Percentiles rank a stretch among this genome's conserved stretches.
Evolutionary conservation across 2,888 invertebrate species (phyloP).

Genomic region (Schizotus pectinicornis): DNA sequence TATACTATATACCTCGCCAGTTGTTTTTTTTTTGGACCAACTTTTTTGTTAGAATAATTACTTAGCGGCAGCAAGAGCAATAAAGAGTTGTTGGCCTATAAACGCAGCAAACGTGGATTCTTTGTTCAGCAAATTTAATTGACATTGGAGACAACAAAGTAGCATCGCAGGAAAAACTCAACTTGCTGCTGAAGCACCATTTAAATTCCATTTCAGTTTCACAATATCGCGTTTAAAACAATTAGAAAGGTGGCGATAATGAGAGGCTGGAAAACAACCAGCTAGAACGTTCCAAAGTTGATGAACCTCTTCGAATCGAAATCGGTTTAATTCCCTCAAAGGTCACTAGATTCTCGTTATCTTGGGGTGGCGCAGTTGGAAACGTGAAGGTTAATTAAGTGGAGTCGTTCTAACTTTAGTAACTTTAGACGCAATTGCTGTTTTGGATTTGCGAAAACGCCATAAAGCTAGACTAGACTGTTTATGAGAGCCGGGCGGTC

Average conservation of each 20-base stretch:
- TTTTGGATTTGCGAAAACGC: too few species aligned
- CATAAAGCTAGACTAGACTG: neutral
- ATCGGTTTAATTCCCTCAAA: too few species aligned
- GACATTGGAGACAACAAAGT: neutral
- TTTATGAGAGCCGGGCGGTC: conserved; percentile 3
- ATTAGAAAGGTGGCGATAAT: conserved; percentile 6
- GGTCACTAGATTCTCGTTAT: too few species aligned
- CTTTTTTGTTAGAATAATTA: neutral
- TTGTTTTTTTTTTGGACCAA: conserved; percentile 4
- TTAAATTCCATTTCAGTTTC: conserved; percentile 8
- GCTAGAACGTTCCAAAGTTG: too few species aligned
- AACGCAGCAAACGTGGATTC: neutral
- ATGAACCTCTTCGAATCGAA: too few species aligned
- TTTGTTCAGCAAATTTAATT: conserved; percentile 7
- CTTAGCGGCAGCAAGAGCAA: too few species aligned
- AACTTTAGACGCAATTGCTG: too few species aligned
- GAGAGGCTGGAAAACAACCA: conserved; percentile 6
- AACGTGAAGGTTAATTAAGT: too few species aligned
- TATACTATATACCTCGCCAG: too few species aligned
- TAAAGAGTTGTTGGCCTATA: too few species aligned
- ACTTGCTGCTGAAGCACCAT: conserved; percentile 1
- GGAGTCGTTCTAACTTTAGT: too few species aligned
- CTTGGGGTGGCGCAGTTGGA: too few species aligned
- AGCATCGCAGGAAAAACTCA: neutral
- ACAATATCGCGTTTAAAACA: conserved; percentile 5